Conservation (phyloP, 2,888 invertebrate genomes). For the Carabus problematicus region DNA sequence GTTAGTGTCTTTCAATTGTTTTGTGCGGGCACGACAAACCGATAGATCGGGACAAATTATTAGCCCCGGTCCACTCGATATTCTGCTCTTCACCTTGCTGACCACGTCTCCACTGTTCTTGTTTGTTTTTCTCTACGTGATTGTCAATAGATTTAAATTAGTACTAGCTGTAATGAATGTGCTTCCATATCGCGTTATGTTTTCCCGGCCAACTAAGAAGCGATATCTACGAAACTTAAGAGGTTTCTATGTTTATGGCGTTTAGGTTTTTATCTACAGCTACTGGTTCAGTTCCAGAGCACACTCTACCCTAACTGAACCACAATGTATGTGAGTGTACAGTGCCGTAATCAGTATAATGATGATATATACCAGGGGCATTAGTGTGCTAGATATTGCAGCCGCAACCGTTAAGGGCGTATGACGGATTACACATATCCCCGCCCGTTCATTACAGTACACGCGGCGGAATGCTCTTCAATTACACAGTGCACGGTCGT, state of each 20-base stretch:
- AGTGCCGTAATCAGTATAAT: slow-evolving; percentile 4
- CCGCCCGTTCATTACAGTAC: slow-evolving; percentile 5
- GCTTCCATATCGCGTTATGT: neutral
- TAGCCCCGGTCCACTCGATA: too few species aligned
- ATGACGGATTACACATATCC: slow-evolving; percentile 14
- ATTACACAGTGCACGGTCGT: slow-evolving; percentile 1
- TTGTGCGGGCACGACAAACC: slow-evolving; percentile 3
- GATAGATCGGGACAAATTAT: too few species aligned
- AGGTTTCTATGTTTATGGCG: neutral
- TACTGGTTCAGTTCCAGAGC: neutral
- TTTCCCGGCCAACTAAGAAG: too few species aligned
- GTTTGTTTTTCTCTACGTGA: too few species aligned
- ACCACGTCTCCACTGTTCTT: too few species aligned
- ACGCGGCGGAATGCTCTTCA: neutral
- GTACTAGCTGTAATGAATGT: neutral
- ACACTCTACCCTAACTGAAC: neutral
- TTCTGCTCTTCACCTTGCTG: too few species aligned
- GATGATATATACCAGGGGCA: slow-evolving; percentile 12
- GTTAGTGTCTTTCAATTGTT: slow-evolving; percentile 17
- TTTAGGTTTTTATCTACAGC: neutral
- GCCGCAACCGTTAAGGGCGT: slow-evolving; percentile 3
- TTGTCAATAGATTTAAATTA: too few species aligned
- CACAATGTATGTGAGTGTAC: neutral
- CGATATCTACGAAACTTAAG: neutral
- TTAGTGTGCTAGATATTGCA: slow-evolving; percentile 11